These are phyloP conservation scores for Chrysopilus asiliformis DNA, from an alignment of 2,888 invertebrate genomes.

Conservation along the genomic window DNA sequence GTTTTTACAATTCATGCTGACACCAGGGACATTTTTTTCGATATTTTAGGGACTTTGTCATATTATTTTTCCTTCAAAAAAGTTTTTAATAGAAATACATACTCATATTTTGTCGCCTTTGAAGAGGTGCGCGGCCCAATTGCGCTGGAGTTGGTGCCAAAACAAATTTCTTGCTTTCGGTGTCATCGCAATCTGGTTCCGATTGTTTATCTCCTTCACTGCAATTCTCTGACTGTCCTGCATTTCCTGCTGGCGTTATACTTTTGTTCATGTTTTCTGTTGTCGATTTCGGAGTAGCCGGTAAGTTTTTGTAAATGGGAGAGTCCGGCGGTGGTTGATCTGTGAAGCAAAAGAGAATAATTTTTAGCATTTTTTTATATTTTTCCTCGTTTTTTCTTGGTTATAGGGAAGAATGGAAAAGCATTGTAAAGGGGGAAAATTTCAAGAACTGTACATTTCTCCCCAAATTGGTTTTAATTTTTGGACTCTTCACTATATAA, in stretches of 20 bases:
- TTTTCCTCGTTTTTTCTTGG: no score
- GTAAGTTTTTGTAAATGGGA: conserved; percentile 30
- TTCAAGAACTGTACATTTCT: no score
- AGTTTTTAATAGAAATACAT: conserved; percentile 14
- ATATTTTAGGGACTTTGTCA: not conserved
- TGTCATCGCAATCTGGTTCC: conserved; percentile 17
- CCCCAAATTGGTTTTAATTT: no score
- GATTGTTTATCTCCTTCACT: conserved; percentile 22
- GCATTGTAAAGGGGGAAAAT: no score
- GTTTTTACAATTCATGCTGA: no score
- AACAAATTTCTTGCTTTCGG: conserved; percentile 44
- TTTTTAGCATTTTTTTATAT: conserved; percentile 1
- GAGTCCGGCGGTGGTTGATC: conserved; percentile 26
- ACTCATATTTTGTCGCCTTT: conserved; percentile 77
- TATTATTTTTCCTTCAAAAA: not conserved
- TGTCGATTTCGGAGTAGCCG: conserved; percentile 33
- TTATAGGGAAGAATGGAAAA: no score
- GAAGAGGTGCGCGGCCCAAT: conserved; percentile 76
- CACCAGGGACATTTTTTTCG: no score
- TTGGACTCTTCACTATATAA: no score
- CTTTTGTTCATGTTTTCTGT: conserved; percentile 6
- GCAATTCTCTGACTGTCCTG: conserved; percentile 11
- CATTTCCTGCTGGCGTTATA: conserved; percentile 8
- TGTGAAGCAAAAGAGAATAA: conserved; percentile 7
- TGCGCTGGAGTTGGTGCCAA: conserved; percentile 91